Base-by-base conservation (phyloP, 2,888 invertebrate genomes). In the Pandemis cinnamomeana region DNA sequence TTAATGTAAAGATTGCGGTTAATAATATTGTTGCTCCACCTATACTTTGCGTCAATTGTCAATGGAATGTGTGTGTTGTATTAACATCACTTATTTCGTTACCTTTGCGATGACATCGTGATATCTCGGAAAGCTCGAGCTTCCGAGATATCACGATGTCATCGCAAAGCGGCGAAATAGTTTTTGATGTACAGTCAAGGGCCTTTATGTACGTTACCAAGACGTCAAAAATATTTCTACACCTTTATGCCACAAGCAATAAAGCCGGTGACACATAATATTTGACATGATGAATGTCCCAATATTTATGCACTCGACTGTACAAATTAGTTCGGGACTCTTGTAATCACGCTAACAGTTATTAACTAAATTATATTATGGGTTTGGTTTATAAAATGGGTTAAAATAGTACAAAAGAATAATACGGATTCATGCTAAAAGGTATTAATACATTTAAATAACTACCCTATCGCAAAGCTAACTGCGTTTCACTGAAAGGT, bases 401-500 rank as follows among this genome's bases (percentile, higher is more conserved):
- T 51, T 51, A n/a, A 5, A 51, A 51, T 51, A 51, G 41, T 20
- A 62, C 15, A 44, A 20, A 46, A 15, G 3, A 36, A 13, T 36
- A n/a, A n/a, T 48, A 48, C 7, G 36, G 27, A 36, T 11, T 36
- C 51, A 8, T 27, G 51, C 44, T 20, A 42, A 61, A 61, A 73
- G n/a, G 64, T 55, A 60, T 51, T 63, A 46, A 63, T n/a, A 64
- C 58, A 69, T 71, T 74, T 66, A 67, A 74, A 67, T 46, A 67
- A 53, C 53, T 8, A 61, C 70, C 27, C 44, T 71, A 74, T 71
- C 74, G 74, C 64, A 68, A 55, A 36, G 53, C 62, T 42, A 70
- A 62, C 70, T 62, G 66, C 77, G 76, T 76, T 80, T 71, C 67
- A 72, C 76, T 78, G 77, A 81, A 83, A 84, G 82, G 81, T 79